Percentiles rank a stretch among this genome's conserved stretches.
Evolutionary conservation across 2,113 vertebrate species (phyloP).

Genomic region (Sylvilagus bachmani): DNA sequence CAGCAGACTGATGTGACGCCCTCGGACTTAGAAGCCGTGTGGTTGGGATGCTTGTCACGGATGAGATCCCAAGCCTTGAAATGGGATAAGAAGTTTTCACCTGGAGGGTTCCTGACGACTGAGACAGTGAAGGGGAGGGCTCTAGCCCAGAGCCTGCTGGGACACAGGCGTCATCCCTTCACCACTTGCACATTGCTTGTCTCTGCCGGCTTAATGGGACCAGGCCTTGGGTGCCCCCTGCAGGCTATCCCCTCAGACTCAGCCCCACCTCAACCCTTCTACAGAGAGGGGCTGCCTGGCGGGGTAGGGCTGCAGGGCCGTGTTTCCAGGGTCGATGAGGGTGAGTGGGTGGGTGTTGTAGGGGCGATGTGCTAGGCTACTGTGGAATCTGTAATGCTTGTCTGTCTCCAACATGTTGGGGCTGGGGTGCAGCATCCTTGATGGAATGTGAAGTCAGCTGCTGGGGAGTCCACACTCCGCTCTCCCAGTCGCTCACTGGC

Average conservation of each 20-base stretch:
- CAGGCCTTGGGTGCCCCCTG: constrained; percentile 8
- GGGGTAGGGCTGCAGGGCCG: neutral
- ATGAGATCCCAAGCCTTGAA: neutral
- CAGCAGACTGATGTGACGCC: neutral
- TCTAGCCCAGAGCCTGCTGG: neutral
- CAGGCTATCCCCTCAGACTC: neutral
- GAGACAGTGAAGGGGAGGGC: neutral
- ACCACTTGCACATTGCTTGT: neutral
- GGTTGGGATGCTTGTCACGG: neutral
- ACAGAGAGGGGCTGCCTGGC: neutral
- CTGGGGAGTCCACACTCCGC: neutral
- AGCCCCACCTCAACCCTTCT: neutral
- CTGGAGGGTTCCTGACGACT: constrained; percentile 10
- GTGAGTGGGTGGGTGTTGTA: neutral
- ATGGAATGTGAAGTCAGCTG: neutral
- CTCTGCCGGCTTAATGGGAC: neutral
- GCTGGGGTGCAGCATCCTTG: neutral
- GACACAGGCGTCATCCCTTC: neutral
- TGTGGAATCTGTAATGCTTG: neutral
- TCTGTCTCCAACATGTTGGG: neutral
- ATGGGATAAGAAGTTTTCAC: neutral
- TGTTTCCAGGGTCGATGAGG: neutral
- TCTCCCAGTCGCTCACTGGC: neutral
- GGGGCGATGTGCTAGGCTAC: neutral
- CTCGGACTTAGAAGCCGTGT: neutral